Evolutionary conservation across 2,797 vertebrate species (phyloP).

Genomic region (Masticophis lateralis): DNA sequence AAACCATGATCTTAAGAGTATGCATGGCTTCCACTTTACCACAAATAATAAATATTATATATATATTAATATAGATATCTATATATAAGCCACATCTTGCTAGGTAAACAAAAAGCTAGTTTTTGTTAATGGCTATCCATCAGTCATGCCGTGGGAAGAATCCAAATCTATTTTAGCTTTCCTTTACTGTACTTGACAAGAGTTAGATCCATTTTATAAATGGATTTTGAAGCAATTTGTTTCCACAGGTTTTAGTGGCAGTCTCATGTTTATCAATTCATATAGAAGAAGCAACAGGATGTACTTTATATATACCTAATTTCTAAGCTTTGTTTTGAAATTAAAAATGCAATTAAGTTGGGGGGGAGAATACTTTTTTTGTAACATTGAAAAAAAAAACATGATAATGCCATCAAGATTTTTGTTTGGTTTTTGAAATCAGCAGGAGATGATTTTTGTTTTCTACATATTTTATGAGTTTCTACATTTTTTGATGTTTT

Average conservation of each 20-base stretch:
- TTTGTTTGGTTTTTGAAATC: neutral
- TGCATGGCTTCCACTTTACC: slow-evolving; percentile 1
- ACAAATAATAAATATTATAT: slow-evolving; percentile 28
- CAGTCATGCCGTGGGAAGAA: neutral
- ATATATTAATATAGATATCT: slow-evolving; percentile 30
- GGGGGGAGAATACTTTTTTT: fast-evolving
- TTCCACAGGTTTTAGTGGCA: slow-evolving; percentile 16
- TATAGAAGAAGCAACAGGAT: neutral
- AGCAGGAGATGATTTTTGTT: neutral
- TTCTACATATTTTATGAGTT: neutral
- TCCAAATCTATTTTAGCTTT: slow-evolving; percentile 37
- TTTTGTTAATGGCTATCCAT: slow-evolving; percentile 26
- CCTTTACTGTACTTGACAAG: slow-evolving; percentile 32
- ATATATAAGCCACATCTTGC: slow-evolving; percentile 34
- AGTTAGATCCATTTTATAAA: neutral
- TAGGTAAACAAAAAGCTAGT: slow-evolving; percentile 18
- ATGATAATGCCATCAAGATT: neutral
- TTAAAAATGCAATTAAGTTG: neutral
- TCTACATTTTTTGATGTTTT: neutral
- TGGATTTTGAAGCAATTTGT: slow-evolving; percentile 9
- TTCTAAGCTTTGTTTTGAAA: neutral
- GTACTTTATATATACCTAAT: neutral
- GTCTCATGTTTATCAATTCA: neutral
- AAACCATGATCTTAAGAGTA: neutral
- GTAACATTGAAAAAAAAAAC: neutral